Evolutionary conservation across 2,888 invertebrate genomes (phyloP).

Genomic region (Leuctra nigra): DNA sequence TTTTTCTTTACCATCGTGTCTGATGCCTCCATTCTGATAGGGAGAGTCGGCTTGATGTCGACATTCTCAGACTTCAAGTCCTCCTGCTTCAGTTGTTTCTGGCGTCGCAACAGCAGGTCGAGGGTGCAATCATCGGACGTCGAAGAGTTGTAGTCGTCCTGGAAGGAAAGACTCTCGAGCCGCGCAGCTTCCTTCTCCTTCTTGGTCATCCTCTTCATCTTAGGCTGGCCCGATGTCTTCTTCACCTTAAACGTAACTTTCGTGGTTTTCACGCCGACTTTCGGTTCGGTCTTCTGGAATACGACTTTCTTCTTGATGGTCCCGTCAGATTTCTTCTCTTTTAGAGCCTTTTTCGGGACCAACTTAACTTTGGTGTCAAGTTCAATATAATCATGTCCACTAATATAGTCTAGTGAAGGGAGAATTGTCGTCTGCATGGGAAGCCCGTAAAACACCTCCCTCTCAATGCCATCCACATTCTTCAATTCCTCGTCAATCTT

Average conservation of each 20-base stretch:
- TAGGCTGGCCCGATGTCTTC: constrained; percentile 23
- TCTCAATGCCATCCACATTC: background rate
- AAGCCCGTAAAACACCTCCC: background rate
- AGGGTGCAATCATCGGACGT: constrained; percentile 31
- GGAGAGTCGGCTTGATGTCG: constrained; percentile 13
- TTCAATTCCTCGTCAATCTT: constrained; percentile 2
- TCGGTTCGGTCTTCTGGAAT: constrained; percentile 23
- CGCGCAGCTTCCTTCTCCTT: constrained; percentile 32
- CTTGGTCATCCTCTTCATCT: constrained; percentile 33
- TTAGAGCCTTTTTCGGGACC: constrained; percentile 6
- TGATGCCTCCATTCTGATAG: constrained; percentile 5
- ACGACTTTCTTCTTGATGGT: constrained; percentile 10
- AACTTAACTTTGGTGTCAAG: constrained; percentile 2
- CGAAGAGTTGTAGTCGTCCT: constrained; percentile 30
- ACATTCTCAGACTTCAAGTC: constrained; percentile 32
- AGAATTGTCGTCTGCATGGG: background rate
- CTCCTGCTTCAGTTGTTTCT: constrained; percentile 32
- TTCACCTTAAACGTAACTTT: constrained; percentile 9
- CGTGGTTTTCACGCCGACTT: constrained; percentile 28
- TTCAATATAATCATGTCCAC: too few species aligned
- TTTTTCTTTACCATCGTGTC: constrained; percentile 22
- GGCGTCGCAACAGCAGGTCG: constrained; percentile 34
- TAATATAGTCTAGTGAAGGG: too few species aligned
- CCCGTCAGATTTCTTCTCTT: constrained; percentile 5
- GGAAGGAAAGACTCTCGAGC: constrained; percentile 28